A percentile compares a stretch with the other conserved stretches of the same genome.
Conservation (phyloP, 2,888 invertebrate genomes). For the Cephus pulcher region DNA sequence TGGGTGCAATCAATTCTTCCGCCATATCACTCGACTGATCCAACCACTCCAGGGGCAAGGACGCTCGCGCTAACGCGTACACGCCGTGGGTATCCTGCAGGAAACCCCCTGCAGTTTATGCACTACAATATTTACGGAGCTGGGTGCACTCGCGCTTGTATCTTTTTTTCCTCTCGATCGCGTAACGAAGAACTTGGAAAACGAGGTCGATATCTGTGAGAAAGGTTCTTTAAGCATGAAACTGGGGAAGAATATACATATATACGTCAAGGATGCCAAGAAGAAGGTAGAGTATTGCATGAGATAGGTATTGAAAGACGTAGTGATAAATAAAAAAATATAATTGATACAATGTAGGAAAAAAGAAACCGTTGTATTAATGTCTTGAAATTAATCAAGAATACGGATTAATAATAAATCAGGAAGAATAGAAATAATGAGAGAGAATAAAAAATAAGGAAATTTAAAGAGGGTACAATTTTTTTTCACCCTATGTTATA, state of each 20-base stretch:
- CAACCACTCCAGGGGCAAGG: conserved; percentile 48
- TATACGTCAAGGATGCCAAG: no score
- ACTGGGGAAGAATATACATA: neutral
- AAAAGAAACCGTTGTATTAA: no score
- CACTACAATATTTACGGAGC: conserved; percentile 54
- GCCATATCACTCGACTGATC: conserved; percentile 44
- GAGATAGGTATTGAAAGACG: no score
- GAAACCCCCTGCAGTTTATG: conserved; percentile 40
- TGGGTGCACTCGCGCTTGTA: conserved; percentile 10
- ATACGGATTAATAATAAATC: no score
- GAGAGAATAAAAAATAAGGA: no score
- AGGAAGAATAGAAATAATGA: no score
- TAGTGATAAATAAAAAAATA: no score
- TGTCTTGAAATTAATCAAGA: no score
- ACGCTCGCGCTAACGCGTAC: conserved; percentile 27
- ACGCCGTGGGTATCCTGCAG: neutral
- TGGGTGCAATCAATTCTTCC: conserved; percentile 59
- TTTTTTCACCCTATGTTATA: no score
- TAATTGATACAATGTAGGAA: no score
- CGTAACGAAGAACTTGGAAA: neutral
- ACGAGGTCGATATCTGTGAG: neutral
- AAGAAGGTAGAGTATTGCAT: no score
- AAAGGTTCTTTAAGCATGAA: neutral
- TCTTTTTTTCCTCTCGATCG: neutral
- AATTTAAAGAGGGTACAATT: no score